Conservation (phyloP, 2,113 vertebrate genomes). For the Proteles cristata region DNA sequence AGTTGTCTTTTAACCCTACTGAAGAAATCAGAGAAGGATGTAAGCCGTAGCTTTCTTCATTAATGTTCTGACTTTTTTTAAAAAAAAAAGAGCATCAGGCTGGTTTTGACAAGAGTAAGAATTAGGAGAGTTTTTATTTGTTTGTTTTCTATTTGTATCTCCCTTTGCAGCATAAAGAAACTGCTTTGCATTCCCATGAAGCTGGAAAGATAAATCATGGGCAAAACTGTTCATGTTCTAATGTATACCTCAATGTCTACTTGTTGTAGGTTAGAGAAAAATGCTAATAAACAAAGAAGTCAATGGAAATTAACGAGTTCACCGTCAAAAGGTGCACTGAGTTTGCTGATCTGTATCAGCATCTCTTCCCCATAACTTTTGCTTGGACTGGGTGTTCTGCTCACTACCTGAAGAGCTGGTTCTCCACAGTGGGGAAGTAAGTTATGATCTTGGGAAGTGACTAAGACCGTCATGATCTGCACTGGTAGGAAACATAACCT, state of each 20-base stretch:
- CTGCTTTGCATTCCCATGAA: slow-evolving; percentile 69
- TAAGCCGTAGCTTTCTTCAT: slow-evolving; percentile 63
- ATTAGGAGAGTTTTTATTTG: neutral
- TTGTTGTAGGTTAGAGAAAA: slow-evolving; percentile 72
- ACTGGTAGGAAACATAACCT: slow-evolving; percentile 18
- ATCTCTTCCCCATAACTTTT: neutral
- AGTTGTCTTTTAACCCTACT: slow-evolving; percentile 42
- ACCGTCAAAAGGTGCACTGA: slow-evolving; percentile 75
- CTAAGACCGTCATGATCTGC: slow-evolving; percentile 38
- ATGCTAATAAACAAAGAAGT: slow-evolving; percentile 72
- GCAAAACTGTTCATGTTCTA: slow-evolving; percentile 67
- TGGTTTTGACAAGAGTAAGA: slow-evolving; percentile 64
- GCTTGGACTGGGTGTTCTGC: slow-evolving; percentile 17
- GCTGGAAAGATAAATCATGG: slow-evolving; percentile 68
- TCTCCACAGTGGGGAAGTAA: slow-evolving; percentile 25
- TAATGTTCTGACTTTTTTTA: neutral
- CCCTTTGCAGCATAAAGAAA: slow-evolving; percentile 43
- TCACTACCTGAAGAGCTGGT: slow-evolving; percentile 1
- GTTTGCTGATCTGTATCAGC: neutral
- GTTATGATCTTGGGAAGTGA: slow-evolving; percentile 21
- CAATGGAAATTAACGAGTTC: slow-evolving; percentile 81
- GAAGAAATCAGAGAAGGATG: slow-evolving; percentile 61
- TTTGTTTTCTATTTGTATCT: neutral
- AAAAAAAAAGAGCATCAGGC: slow-evolving; percentile 59
- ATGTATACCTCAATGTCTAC: slow-evolving; percentile 66